These are phyloP conservation scores for Gouania willdenowi DNA, from an alignment of 2,797 vertebrate species.

Conservation along the genomic window DNA sequence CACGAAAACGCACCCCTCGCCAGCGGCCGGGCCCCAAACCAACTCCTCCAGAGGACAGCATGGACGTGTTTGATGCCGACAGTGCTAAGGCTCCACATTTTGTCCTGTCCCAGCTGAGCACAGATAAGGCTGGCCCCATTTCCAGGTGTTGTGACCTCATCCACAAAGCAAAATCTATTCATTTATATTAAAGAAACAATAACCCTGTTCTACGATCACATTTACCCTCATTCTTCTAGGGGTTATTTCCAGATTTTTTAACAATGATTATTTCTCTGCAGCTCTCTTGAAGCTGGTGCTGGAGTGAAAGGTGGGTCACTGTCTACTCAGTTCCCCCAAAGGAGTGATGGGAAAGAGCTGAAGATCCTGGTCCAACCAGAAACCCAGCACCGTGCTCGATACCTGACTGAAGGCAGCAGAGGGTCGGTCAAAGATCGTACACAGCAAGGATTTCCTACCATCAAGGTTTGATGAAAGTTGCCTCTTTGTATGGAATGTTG, in stretches of 20 bases:
- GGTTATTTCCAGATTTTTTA: slow-evolving; percentile 1
- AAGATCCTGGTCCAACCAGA: slow-evolving; percentile 97
- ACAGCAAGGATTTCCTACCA: slow-evolving; percentile 95
- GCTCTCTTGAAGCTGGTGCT: slow-evolving; percentile 67
- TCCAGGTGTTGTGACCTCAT: slow-evolving; percentile 66
- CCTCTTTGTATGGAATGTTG: too few species aligned
- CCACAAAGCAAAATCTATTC: not conserved
- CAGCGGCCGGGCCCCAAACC: slow-evolving; percentile 94
- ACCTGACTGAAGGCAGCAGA: slow-evolving; percentile 96
- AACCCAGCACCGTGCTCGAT: slow-evolving; percentile 95
- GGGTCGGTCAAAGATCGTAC: slow-evolving; percentile 98
- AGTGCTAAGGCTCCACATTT: slow-evolving; percentile 99
- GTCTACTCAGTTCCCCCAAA: slow-evolving; percentile 89
- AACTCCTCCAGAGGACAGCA: slow-evolving; percentile 89
- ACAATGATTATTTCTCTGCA: slow-evolving; percentile 38
- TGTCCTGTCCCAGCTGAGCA: slow-evolving; percentile 96
- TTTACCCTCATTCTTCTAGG: too few species aligned
- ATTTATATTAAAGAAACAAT: not conserved
- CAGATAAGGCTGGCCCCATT: slow-evolving; percentile 91
- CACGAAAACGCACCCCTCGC: slow-evolving; percentile 94
- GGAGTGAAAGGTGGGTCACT: slow-evolving; percentile 85
- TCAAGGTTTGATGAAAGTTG: slow-evolving; percentile 92
- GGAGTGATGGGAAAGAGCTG: slow-evolving; percentile 93
- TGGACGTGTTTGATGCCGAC: slow-evolving; percentile 99
- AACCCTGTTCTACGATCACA: slow-evolving; percentile 1